phyloP scores from a whole-genome alignment of 2,888 invertebrate genomes.

The Andrena bicolor region DNA sequence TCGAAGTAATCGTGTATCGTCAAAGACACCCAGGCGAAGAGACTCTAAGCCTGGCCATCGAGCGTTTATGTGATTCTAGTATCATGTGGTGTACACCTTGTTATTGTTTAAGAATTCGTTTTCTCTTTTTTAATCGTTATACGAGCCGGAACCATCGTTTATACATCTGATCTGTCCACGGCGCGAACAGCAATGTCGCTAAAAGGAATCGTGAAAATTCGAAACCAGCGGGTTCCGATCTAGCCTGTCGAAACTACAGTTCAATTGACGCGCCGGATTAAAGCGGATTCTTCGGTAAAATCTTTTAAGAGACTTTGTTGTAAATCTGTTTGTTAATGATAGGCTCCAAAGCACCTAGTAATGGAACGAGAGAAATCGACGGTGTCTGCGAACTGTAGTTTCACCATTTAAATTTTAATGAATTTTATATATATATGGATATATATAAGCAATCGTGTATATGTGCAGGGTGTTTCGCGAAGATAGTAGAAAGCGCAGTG shows the following conservation, averaged over 20 bases:
- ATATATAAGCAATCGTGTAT: constrained; percentile 1
- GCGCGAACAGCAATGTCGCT: constrained; percentile 49
- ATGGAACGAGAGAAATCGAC: not conserved
- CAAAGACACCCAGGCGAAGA: constrained; percentile 39
- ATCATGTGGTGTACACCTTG: constrained; percentile 79
- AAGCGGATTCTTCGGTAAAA: not conserved
- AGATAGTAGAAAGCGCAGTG: too few relatives aligned
- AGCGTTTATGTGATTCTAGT: constrained; percentile 80
- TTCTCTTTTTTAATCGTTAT: constrained; percentile 75
- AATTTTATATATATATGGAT: constrained; percentile 33
- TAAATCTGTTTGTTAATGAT: not conserved
- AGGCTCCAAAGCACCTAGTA: constrained; percentile 62
- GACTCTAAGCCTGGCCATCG: constrained; percentile 65
- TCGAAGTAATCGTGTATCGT: constrained; percentile 41
- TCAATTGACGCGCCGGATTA: constrained; percentile 13
- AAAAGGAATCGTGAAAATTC: constrained; percentile 26
- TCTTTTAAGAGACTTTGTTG: not conserved
- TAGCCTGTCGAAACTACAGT: constrained; percentile 66
- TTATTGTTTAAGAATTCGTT: constrained; percentile 81
- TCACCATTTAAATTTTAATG: constrained; percentile 47
- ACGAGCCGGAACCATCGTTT: constrained; percentile 77
- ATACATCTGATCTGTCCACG: constrained; percentile 58
- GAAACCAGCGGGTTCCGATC: constrained; percentile 50
- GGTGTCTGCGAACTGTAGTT: constrained; percentile 62
- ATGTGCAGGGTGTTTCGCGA: not conserved